phyloP scores from a whole-genome alignment of 2,113 vertebrate species.

The Dicentrarchus labrax region DNA sequence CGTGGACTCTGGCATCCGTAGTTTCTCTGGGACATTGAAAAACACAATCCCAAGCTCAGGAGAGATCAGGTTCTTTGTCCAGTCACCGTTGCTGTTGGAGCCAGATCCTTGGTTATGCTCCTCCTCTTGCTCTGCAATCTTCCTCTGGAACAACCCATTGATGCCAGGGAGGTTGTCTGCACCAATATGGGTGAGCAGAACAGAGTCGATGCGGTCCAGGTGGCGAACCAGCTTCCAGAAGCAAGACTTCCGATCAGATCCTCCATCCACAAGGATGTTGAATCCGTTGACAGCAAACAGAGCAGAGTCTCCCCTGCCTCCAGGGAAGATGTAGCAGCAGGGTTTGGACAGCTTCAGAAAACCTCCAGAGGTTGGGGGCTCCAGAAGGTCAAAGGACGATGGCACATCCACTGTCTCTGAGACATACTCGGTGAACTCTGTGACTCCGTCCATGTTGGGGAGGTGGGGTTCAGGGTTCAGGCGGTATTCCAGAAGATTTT shows the following conservation, averaged over 20 bases:
- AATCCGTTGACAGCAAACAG: conserved; percentile 98
- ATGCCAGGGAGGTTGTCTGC: conserved; percentile 98
- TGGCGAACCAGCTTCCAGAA: conserved; percentile 99
- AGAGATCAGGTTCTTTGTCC: conserved; percentile 97
- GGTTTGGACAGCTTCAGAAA: conserved; percentile 98
- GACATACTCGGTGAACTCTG: conserved; percentile 95
- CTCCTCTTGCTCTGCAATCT: conserved; percentile 96
- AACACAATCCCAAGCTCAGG: conserved; percentile 98
- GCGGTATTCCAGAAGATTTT: conserved; percentile 87
- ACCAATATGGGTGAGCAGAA: conserved; percentile 97
- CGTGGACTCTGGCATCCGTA: conserved; percentile 92
- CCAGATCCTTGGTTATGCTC: conserved; percentile 93
- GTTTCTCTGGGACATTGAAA: conserved; percentile 96
- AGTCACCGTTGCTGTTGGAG: conserved; percentile 93
- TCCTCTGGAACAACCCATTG: conserved; percentile 96
- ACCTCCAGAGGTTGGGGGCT: conserved; percentile 97
- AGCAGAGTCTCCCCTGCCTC: conserved; percentile 96
- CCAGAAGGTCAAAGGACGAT: conserved; percentile 95
- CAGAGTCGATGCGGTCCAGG: conserved; percentile 95
- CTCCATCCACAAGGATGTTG: conserved; percentile 97
- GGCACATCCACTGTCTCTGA: conserved; percentile 96
- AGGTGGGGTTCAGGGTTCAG: conserved; percentile 91
- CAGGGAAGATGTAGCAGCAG: conserved; percentile 99
- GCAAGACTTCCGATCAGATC: conserved; percentile 95
- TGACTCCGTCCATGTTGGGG: conserved; percentile 94